Base-by-base conservation (phyloP, 1,140 invertebrate species). In the Macrobrachium rosenbergii region DNA sequence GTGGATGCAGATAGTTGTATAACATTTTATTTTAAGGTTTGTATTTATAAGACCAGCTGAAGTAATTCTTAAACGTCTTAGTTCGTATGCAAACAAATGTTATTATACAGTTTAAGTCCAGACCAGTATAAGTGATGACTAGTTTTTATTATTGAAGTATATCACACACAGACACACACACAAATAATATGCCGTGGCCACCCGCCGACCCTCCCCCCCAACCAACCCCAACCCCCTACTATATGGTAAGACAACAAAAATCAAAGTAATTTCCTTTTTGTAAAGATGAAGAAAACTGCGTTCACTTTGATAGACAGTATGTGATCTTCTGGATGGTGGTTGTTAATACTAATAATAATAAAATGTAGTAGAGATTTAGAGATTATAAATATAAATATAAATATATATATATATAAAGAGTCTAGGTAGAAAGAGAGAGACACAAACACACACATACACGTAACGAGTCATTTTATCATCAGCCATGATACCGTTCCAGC, bases 1-100 rank as follows among this genome's bases (percentile, higher is more conserved):
- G 82, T 83, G 82, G 72, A 76, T 76, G 82, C 72, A 76, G 72
- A 19, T 83, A 76, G 82, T 58, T 83, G 82, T 63, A 60, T 76
- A 64, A 63, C 59, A 23, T 52, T 45, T 78, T 58, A 21, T n/a
- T 52, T 81, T 63, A 63, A 45, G 16, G 43, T 67, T 63, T 81
- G 60, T 78, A 59, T 21, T 78, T 78, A 58, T 19, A 67, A 10
- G 21, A 80, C 37, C 60, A 43, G 11, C n/a, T 43, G 75, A 77
- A 17, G 16, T 28, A 45, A 45, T 43, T 43, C 59, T 78, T 43
- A 37, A 37, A 63, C 37, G 58, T 28, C 59, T 81, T 81, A 19
- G 21, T 45, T 64, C 63, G 37, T 28, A 21, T 43, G 63, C 79
- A 81, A 45, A 81, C 79, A 67, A 81, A 67, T 78, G 8, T 59